Evolutionary conservation across 2,888 invertebrate genomes (phyloP), one percentile per base, ranked within the genome.

Genomic region (Apodemia hepburni): DNA sequence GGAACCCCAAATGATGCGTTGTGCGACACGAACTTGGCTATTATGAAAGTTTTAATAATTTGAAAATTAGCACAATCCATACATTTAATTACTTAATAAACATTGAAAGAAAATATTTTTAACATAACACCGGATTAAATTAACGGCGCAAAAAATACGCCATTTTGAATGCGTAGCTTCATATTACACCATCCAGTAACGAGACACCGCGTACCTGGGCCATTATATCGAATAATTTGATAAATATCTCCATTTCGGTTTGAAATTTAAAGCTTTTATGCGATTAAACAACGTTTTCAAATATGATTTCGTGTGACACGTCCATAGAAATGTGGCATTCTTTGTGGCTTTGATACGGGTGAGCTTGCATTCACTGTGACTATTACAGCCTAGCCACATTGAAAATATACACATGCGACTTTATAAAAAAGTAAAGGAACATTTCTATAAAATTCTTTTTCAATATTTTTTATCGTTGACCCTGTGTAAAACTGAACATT

Each of bases 221-320:
- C 68, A 71, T 70, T 73, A 72, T 71, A 69, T 66, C 65, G 70
- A 64, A 73, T 77, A 75, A 76, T 77, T 74, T 71, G 76, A 77
- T 76, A 75, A 78, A 76, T 76, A 76, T 77, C 76, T 75, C 73
- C 70, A 68, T 74, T 69, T 65, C 69, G 68, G 66, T 67, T 67
- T 71, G 73, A 70, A 73, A 73, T 74, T 70, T 67, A 69, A 73
- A 69, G 69, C 75, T 73, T 75, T 77, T 75, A 72, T 73, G 74
- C 69, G 70, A 75, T 73, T 74, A 74, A 69, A 69, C 68, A 67
- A 66, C 60, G 69, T 71, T 70, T 73, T 73, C 69, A 74, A 73
- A 72, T 70, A 70, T 70, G 68, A 73, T 73, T 72, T 70, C 63
- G 62, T 70, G 69, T 67, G 71, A 69, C 68, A 62, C 65, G 61